Base-by-base conservation (phyloP, 2,888 invertebrate genomes). In the Panzeria rudis region DNA sequence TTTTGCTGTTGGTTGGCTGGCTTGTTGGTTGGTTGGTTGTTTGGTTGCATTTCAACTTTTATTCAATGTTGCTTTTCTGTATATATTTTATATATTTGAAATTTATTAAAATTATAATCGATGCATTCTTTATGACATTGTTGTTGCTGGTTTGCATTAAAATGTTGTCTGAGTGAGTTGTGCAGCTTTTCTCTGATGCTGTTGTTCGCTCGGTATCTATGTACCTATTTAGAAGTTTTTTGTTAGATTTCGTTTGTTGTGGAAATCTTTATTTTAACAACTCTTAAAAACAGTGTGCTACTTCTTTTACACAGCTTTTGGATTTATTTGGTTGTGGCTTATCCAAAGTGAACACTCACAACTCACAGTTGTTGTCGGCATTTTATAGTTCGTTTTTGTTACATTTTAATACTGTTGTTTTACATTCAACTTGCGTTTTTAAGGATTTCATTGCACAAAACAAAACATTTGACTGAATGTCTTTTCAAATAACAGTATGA, bases 101-200 rank as follows among this genome's bases (percentile, higher is more conserved):
- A 59, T 6, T 80, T 82, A 32, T 59, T 83, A 44, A 59, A 71
- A 62, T 64, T 71, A 82, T 56, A 66, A 81, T 38, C 71, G 84
- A 50, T 61, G 87, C 41, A 83, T 81, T 76, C 47, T 64, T 81
- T 20, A 66, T 56, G n/a, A 56, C 38, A 13, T 38, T 38, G 38
- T 68, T 85, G 73, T 54, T 85, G 54, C 59, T 62, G 25, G n/a
- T 35, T 17, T 8, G 4, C 35, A 35, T 20, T 17, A n/a, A 59
- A 59, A 7, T 54, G 32, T 47, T 61, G n/a, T 41, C 7, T 38
- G 25, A 35, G 59, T 75, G 13, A 47, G 56, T 56, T 59, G 9
- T 61, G 77, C 41, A 75, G 66, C 15, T 77, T 56, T 35, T 54
- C 35, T 82, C 29, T 47, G 78, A 11, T 47, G 47, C 56, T 68